Conservation (phyloP, 2,113 vertebrate genomes). For the Orycteropus afer region DNA sequence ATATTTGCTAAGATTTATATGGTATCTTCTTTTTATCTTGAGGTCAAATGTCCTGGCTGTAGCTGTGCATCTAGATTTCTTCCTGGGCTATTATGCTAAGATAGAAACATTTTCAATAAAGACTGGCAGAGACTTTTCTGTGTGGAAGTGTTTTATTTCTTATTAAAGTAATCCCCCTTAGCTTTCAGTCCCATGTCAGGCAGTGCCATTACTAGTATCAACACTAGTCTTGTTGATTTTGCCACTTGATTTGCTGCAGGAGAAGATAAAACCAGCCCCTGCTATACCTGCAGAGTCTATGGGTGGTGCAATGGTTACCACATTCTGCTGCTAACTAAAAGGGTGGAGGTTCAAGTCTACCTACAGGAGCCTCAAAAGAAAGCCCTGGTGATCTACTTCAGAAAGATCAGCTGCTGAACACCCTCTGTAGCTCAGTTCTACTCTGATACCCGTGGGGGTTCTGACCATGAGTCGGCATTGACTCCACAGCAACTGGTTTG, state of each 20-base stretch:
- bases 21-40: slow-evolving; percentile 66
- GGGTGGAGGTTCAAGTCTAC: not conserved
- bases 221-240: slow-evolving; percentile 35
- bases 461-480: not conserved
- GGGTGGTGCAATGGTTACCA: not conserved
- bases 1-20: slow-evolving; percentile 70
- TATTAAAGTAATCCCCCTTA: slow-evolving; percentile 33
- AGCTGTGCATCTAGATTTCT: slow-evolving; percentile 75
- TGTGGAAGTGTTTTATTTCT: slow-evolving; percentile 83
- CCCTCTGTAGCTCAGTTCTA: not conserved
- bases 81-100: slow-evolving; percentile 81
- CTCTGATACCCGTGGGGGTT: not conserved
- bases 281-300: not conserved
- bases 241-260: not conserved
- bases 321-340: not conserved
- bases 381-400: not conserved
- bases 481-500: not conserved
- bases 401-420: not conserved
- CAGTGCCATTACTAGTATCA: not conserved
- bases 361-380: not conserved
- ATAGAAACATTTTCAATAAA: slow-evolving; percentile 83
- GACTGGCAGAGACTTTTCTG: slow-evolving; percentile 75
- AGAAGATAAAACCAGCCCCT: not conserved
- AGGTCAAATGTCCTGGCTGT: slow-evolving; percentile 68
- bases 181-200: not conserved